phyloP scores from a whole-genome alignment of 2,888 invertebrate genomes.

The Eulithis prunata region DNA sequence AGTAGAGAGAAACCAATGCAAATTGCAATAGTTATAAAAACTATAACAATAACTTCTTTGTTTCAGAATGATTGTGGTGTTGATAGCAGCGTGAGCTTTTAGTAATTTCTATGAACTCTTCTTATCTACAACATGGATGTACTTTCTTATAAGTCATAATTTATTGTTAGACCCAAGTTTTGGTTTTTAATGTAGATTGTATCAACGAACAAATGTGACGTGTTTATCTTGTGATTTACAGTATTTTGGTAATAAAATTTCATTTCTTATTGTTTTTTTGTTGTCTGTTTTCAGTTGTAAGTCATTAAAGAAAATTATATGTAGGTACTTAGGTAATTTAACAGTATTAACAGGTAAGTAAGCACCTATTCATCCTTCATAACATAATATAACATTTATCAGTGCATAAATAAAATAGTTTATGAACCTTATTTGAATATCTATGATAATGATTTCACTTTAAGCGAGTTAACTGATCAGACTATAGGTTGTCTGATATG shows the following conservation, averaged over 20 bases:
- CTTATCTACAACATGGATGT: conserved; percentile 41
- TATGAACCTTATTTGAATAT: too few relatives aligned
- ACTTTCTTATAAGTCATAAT: conserved; percentile 62
- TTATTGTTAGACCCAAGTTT: conserved; percentile 57
- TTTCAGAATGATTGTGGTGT: conserved; percentile 81
- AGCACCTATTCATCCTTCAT: too few relatives aligned
- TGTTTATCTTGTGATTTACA: conserved; percentile 51
- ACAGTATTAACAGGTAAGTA: too few relatives aligned
- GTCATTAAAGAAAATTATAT: too few relatives aligned
- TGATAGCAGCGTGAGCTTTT: conserved; percentile 70
- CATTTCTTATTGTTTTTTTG: conserved; percentile 22
- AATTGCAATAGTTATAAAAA: too few relatives aligned
- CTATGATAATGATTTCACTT: too few relatives aligned
- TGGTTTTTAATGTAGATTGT: conserved; percentile 36
- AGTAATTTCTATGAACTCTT: neutral
- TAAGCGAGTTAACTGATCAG: too few relatives aligned
- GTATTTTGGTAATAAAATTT: conserved; percentile 69
- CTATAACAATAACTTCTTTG: conserved; percentile 36
- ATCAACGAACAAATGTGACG: conserved; percentile 38
- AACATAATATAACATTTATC: too few relatives aligned
- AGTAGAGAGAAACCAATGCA: too few relatives aligned
- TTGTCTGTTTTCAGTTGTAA: neutral
- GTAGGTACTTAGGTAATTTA: too few relatives aligned
- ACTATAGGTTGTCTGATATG: too few relatives aligned
- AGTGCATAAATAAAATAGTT: too few relatives aligned